Evolutionary conservation across 2,888 invertebrate species (phyloP), one percentile per base, ranked within the genome.

Genomic region (Lepidocyrtoides sp.): DNA sequence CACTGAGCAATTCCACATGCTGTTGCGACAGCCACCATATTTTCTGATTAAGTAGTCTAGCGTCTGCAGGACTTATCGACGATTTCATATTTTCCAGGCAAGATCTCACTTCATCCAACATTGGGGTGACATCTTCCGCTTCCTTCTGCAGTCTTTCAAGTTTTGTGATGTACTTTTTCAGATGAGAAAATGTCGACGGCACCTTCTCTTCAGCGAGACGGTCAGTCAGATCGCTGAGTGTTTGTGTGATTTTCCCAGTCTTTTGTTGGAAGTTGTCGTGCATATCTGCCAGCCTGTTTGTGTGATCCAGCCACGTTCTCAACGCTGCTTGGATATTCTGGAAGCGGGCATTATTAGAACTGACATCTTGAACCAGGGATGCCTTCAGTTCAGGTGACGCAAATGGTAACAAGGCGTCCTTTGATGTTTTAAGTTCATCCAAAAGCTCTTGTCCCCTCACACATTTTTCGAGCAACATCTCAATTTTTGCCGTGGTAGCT

Each of bases 31-130:
- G 95, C 91, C 98, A 96, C 96, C 98, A 97, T 3, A 87, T 5
- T 93, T 96, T 96, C 95, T 98, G 98, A 93, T 97, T 97, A 75
- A 98, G 96, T 14, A 97, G 96, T 95, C 98, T 97, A 95, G 98
- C 97, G 94, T 98, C 98, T 72, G 97, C 96, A 0, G 98, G 98
- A 95, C 97, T 98, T 4, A 98, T 96, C 94, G 97, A 97, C 95
- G 98, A 98, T 94, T 98, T 97, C 2, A 98, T 95, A 95, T 98
- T 97, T 95, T 98, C 98, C 94, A 98, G 97, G 41, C 97, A 96
- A 0, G 97, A 96, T 63, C 97, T 97, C 0, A 98, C 95, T 44
- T 96, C 96, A 95, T 98, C 97, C 29, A 98, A 95, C 86, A 97
- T 97, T 41, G 96, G 96, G 63, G 96, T 96, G 75, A 96, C 95